Evolutionary conservation across 2,113 vertebrate genomes (phyloP).

Genomic region (Notarius quadriscutis): DNA sequence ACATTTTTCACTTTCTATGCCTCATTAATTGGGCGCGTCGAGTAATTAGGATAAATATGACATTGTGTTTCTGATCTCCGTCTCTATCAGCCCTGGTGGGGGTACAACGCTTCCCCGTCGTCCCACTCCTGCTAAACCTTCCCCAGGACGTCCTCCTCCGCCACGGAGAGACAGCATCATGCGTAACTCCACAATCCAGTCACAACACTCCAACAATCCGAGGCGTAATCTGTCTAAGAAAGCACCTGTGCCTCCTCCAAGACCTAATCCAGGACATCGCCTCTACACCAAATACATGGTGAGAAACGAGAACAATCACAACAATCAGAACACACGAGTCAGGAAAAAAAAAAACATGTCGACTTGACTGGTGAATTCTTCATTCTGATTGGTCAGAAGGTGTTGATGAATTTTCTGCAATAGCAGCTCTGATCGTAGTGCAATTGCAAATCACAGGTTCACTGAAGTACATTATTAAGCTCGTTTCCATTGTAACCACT

Average conservation of each 20-base stretch:
- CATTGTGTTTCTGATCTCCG: background rate
- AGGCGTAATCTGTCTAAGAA: constrained; percentile 72
- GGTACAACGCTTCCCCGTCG: constrained; percentile 76
- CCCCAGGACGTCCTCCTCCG: constrained; percentile 83
- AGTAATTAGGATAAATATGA: background rate
- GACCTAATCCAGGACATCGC: constrained; percentile 88
- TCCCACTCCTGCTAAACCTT: constrained; percentile 76
- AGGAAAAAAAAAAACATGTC: background rate
- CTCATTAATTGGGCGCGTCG: background rate
- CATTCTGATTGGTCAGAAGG: background rate
- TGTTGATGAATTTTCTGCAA: background rate
- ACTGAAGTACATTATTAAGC: background rate
- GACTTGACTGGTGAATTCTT: background rate
- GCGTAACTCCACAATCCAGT: constrained; percentile 35
- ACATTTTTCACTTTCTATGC: background rate
- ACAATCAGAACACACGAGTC: background rate
- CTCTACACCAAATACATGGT: constrained; percentile 95
- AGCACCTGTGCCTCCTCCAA: constrained; percentile 84
- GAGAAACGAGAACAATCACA: constrained; percentile 50
- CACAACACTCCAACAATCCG: constrained; percentile 61
- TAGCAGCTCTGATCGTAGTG: background rate
- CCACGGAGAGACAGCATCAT: constrained; percentile 66
- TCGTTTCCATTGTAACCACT: background rate
- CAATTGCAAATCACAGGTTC: background rate
- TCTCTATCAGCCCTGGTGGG: constrained; percentile 67